Percentiles rank a stretch among this genome's conserved stretches.
phyloP scores from a whole-genome alignment of 2,797 vertebrate species.

The Graptemys geographica region DNA sequence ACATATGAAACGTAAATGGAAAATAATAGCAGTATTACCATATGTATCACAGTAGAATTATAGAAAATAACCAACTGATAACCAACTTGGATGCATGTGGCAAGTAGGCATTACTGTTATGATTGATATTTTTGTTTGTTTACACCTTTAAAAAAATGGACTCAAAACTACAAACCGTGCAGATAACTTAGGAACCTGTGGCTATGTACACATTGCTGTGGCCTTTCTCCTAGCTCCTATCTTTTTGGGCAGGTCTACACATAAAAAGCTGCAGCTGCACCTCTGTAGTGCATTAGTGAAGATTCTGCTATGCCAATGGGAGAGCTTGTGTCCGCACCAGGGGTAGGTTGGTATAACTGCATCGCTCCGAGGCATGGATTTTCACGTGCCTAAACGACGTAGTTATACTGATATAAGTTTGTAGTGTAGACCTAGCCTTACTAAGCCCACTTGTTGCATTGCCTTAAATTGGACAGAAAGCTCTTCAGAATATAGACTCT shows the following conservation, averaged over 20 bases:
- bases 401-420: no score
- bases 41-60: not conserved
- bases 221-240: not conserved
- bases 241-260: not conserved
- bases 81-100: not conserved
- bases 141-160: not conserved
- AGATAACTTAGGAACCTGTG: not conserved
- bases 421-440: not conserved
- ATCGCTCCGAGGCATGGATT: no score
- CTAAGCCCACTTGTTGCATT: not conserved
- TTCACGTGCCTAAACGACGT: no score
- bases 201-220: not conserved
- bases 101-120: not conserved
- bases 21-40: not conserved
- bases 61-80: not conserved
- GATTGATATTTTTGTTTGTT: not conserved
- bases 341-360: no score
- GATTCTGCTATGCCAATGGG: no score
- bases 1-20: not conserved
- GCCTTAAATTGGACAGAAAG: not conserved
- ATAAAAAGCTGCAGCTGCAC: no score
- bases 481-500: not conserved
- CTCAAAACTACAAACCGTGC: not conserved
- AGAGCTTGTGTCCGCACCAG: no score
- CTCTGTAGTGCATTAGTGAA: no score